These are phyloP conservation scores for Tenthredo scrophulariae DNA, from an alignment of 2,888 invertebrate genomes.

Conservation along the genomic window DNA sequence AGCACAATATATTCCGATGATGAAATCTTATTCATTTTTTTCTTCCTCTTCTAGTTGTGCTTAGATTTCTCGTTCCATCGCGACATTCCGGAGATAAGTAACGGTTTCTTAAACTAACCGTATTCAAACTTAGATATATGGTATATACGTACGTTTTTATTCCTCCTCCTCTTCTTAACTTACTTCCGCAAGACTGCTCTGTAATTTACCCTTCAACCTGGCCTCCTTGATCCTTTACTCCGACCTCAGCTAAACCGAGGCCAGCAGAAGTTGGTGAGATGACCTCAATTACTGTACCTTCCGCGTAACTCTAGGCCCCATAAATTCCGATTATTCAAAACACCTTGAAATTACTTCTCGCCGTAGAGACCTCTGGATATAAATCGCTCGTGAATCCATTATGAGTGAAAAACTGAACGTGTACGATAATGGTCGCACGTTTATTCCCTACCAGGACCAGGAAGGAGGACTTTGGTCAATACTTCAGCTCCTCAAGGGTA, in stretches of 20 bases:
- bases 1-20: background rate
- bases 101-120: background rate
- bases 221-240: background rate
- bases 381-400: background rate
- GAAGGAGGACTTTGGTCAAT: background rate
- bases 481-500: background rate
- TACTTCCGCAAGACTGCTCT: background rate
- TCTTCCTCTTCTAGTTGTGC: background rate
- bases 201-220: background rate
- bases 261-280: background rate
- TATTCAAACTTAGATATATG: background rate
- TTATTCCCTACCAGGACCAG: background rate
- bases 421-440: background rate
- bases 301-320: background rate
- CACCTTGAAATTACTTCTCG: conserved; percentile 26
- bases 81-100: background rate
- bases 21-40: background rate
- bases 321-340: conserved; percentile 51
- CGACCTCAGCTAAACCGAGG: background rate
- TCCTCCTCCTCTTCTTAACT: background rate
- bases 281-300: conserved; percentile 37
- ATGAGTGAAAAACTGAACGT: background rate
- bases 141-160: background rate
- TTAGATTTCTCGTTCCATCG: background rate
- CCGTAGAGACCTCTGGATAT: background rate